A percentile compares a stretch with the other conserved stretches of the same genome.
Conservation (phyloP, 2,888 invertebrate genomes). For the Acrobasis suavella region DNA sequence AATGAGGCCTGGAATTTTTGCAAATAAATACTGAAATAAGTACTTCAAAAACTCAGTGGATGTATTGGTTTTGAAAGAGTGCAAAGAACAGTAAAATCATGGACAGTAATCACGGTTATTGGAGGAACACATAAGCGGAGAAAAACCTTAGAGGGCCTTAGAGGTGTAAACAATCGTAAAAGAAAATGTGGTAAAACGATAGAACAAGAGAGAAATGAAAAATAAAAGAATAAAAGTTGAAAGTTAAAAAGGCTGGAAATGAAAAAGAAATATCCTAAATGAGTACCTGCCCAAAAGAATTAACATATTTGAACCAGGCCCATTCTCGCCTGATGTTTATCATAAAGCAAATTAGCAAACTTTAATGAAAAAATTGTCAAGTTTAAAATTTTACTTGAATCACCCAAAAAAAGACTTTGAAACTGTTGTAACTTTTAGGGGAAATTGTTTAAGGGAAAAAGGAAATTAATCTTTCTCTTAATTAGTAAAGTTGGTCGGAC, state of each 20-base stretch:
- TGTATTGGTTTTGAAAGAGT: too few species aligned
- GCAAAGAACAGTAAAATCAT: too few species aligned
- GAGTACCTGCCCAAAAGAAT: not conserved
- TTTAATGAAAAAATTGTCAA: slow-evolving; percentile 40
- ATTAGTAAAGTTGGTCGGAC: slow-evolving; percentile 75
- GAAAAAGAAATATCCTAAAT: not conserved
- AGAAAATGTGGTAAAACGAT: too few species aligned
- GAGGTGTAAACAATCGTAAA: too few species aligned
- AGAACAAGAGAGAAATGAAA: too few species aligned
- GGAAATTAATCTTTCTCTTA: slow-evolving; percentile 80
- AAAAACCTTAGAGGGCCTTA: too few species aligned
- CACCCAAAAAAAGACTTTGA: slow-evolving; percentile 48
- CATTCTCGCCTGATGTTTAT: slow-evolving; percentile 21
- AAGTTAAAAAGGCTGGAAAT: not conserved
- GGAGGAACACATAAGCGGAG: too few species aligned
- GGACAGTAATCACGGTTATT: too few species aligned
- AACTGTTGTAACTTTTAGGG: slow-evolving; percentile 63
- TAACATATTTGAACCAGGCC: not conserved
- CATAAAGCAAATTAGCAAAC: slow-evolving; percentile 28
- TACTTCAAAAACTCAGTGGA: too few species aligned
- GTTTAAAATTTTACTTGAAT: slow-evolving; percentile 46
- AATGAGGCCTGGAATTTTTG: too few species aligned
- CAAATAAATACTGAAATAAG: too few species aligned
- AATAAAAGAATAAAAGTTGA: too few species aligned
- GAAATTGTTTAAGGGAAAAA: slow-evolving; percentile 75